A percentile compares a stretch with the other conserved stretches of the same genome.
Evolutionary conservation across 1,140 invertebrate species (phyloP).

Genomic region (Halictus rubicundus): DNA sequence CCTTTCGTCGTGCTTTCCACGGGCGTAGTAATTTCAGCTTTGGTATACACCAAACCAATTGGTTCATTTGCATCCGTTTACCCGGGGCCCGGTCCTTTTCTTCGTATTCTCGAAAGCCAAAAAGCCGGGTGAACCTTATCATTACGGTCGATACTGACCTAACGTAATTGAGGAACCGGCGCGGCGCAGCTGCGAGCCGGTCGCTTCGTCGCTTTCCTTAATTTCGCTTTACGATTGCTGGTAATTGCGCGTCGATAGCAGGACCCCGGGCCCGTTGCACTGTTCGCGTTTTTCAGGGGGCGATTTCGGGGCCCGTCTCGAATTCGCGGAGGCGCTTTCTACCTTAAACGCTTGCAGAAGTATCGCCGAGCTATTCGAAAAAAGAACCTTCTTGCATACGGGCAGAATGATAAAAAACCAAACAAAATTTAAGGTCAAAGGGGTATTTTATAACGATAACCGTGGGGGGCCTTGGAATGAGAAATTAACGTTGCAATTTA

Average conservation of each 20-base stretch:
- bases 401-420: no score
- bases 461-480: no score
- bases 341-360: conserved; percentile 27
- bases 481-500: no score
- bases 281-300: not conserved
- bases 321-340: conserved; percentile 32
- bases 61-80: not conserved
- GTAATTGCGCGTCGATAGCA: not conserved
- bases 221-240: not conserved
- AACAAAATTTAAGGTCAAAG: no score
- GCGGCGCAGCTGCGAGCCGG: not conserved
- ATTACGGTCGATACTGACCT: conserved; percentile 8
- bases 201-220: conserved; percentile 4
- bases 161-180: conserved; percentile 9
- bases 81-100: not conserved
- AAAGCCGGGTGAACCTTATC: not conserved
- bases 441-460: no score
- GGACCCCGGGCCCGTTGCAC: no score
- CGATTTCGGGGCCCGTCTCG: not conserved
- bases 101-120: not conserved
- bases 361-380: not conserved
- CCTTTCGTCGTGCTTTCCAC: no score
- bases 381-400: no score
- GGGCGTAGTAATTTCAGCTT: not conserved
- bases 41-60: not conserved